A percentile compares a stretch with the other conserved stretches of the same genome.
Conservation (phyloP, 2,797 vertebrate species). For the Acropternis orthonyx region DNA sequence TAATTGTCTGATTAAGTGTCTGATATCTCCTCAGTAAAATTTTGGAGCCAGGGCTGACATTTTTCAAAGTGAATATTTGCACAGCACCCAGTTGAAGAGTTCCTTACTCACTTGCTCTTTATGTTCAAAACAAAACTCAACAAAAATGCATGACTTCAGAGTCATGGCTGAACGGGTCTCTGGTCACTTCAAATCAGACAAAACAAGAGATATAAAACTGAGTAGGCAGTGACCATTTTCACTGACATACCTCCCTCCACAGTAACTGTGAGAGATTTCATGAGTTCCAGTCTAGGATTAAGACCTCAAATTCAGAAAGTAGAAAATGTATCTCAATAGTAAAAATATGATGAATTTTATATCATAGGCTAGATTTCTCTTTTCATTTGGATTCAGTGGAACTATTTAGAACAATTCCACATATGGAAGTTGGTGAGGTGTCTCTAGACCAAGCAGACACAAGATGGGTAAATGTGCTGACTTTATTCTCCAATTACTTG, state of each 20-base stretch:
- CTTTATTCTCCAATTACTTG: background rate
- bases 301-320: background rate
- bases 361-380: background rate
- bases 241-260: background rate
- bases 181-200: background rate
- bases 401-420: background rate
- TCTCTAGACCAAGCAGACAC: background rate
- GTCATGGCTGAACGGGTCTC: background rate
- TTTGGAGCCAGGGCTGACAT: background rate
- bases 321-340: background rate
- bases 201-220: background rate
- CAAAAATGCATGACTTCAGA: background rate
- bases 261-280: background rate
- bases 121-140: background rate
- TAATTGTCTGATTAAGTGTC: background rate
- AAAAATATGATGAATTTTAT: background rate
- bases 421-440: background rate
- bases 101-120: background rate
- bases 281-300: background rate
- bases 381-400: background rate
- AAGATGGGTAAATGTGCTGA: background rate
- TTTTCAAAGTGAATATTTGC: background rate
- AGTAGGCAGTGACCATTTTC: background rate
- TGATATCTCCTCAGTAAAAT: background rate
- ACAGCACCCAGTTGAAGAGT: background rate